A percentile compares a stretch with the other conserved stretches of the same genome.
Conservation (phyloP, 92 coral and sea anemone genomes). For the Ricordea florida region DNA sequence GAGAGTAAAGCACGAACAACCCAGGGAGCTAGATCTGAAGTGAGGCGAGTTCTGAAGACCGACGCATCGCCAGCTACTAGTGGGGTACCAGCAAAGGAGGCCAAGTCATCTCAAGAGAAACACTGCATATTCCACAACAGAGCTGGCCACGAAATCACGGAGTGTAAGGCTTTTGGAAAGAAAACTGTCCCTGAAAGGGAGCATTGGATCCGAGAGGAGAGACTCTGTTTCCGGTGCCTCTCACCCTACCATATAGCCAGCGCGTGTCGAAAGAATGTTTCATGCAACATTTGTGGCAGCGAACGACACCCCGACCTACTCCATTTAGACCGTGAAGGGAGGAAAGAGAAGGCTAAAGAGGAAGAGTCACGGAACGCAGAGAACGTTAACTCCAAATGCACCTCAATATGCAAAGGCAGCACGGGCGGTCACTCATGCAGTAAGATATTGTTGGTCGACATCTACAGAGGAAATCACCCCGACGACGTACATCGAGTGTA, state of each 20-base stretch:
- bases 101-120: background rate
- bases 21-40: background rate
- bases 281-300: conserved; percentile 31
- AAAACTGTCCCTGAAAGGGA: conserved; percentile 10
- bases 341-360: background rate
- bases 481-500: background rate
- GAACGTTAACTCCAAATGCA: background rate
- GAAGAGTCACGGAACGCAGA: background rate
- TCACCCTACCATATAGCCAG: conserved; percentile 16
- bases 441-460: conserved; percentile 22
- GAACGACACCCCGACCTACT: conserved; percentile 25
- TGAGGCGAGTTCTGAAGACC: background rate
- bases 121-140: conserved; percentile 5
- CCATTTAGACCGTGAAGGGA: conserved; percentile 4
- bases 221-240: conserved; percentile 29
- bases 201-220: conserved; percentile 9
- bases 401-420: conserved; percentile 17
- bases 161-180: conserved; percentile 3
- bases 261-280: background rate
- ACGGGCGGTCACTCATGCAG: conserved; percentile 40
- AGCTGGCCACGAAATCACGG: background rate
- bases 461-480: background rate
- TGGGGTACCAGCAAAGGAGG: background rate
- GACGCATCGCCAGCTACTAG: background rate
- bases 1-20: background rate